A percentile compares a stretch with the other conserved stretches of the same genome.
Evolutionary conservation across 2,113 vertebrate genomes (phyloP).

Genomic region (Smithornis capensis): DNA sequence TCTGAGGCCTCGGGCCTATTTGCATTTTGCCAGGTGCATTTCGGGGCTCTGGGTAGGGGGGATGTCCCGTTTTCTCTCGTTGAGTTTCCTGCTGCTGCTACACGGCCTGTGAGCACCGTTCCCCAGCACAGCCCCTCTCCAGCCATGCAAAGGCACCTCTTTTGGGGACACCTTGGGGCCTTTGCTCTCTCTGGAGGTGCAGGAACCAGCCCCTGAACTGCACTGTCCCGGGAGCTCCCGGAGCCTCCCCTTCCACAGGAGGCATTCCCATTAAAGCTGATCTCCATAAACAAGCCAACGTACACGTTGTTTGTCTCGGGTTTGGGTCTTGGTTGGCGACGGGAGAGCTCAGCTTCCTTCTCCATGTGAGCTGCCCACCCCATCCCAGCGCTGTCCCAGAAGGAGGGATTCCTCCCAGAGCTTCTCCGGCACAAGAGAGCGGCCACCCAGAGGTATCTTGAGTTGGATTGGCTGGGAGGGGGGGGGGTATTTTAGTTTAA

Average conservation of each 20-base stretch:
- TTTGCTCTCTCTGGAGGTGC: neutral
- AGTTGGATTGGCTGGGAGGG: neutral
- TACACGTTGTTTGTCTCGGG: neutral
- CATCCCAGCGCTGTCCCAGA: neutral
- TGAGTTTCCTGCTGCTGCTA: constrained; percentile 73
- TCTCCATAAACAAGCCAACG: neutral
- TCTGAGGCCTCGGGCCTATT: neutral
- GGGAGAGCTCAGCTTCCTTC: neutral
- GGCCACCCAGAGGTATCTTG: neutral
- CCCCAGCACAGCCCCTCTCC: neutral
- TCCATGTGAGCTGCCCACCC: neutral
- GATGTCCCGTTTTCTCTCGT: neutral
- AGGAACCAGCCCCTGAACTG: neutral
- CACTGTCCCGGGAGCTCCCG: neutral
- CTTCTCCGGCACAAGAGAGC: neutral
- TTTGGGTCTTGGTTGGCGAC: neutral
- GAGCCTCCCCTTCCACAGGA: neutral
- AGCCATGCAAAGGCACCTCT: neutral
- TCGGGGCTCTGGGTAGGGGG: neutral
- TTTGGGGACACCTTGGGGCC: neutral
- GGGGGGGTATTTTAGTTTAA: neutral
- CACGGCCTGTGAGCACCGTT: neutral
- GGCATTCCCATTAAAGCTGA: neutral
- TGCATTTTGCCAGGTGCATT: neutral
- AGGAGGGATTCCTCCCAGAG: neutral